A percentile compares a stretch with the other conserved stretches of the same genome.
Evolutionary conservation across 1,140 invertebrate species (phyloP).

Genomic region (Drosophila pandora): DNA sequence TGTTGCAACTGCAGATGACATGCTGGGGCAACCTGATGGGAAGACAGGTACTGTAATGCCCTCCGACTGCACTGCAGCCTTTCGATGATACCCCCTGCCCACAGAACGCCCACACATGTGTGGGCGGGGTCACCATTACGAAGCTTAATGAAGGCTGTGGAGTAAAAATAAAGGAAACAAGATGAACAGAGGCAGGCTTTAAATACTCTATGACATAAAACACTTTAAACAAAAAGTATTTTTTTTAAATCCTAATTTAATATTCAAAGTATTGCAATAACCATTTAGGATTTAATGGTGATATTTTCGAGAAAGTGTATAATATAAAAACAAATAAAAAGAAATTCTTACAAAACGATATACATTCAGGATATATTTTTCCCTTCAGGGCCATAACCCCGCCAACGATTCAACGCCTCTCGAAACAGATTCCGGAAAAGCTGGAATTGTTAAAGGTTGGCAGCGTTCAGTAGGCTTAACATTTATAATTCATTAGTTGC

Average conservation of each 20-base stretch:
- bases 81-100: not conserved
- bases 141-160: conserved; percentile 17
- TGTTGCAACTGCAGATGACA: conserved; percentile 34
- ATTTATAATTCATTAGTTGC: conserved; percentile 46
- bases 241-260: no score
- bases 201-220: not conserved
- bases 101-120: conserved; percentile 1
- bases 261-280: no score
- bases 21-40: conserved; percentile 26
- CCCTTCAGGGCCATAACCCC: conserved; percentile 16
- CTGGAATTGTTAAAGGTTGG: conserved; percentile 20
- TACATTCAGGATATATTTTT: conserved; percentile 15
- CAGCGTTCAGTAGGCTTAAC: conserved; percentile 35
- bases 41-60: conserved; percentile 5
- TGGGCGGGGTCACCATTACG: conserved; percentile 35
- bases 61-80: not conserved
- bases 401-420: conserved; percentile 17
- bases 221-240: no score
- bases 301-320: no score
- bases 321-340: conserved; percentile 9
- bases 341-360: conserved; percentile 3
- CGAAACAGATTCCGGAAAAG: conserved; percentile 10
- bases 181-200: no score
- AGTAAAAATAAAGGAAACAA: not conserved
- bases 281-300: no score